phyloP scores from a whole-genome alignment of 2,113 vertebrate genomes.

The Argyrosomus japonicus region DNA sequence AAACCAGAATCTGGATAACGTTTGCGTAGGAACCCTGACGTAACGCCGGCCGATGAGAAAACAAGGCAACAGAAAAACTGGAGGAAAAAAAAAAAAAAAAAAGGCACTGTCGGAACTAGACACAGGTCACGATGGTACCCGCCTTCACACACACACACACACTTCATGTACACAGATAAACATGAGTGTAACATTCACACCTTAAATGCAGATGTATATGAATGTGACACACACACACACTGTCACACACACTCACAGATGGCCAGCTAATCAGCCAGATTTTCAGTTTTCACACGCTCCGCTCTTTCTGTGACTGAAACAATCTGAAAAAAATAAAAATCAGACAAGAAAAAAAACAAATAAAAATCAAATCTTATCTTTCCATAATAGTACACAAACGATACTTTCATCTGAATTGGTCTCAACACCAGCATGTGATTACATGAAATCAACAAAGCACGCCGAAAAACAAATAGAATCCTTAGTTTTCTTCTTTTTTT shows the following conservation, averaged over 20 bases:
- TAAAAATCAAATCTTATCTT: slow-evolving; percentile 27
- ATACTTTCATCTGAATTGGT: slow-evolving; percentile 91
- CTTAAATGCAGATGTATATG: slow-evolving; percentile 34
- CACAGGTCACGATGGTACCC: slow-evolving; percentile 49
- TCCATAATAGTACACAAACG: slow-evolving; percentile 68
- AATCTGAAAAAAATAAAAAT: slow-evolving; percentile 27
- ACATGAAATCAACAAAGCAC: slow-evolving; percentile 72
- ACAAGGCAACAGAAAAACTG: slow-evolving; percentile 75
- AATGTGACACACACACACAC: slow-evolving; percentile 20
- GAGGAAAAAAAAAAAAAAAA: slow-evolving; percentile 83
- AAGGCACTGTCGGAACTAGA: slow-evolving; percentile 94
- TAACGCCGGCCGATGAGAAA: slow-evolving; percentile 51
- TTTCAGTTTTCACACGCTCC: slow-evolving; percentile 33
- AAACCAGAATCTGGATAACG: no score
- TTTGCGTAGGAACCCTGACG: slow-evolving; percentile 55
- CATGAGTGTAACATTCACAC: slow-evolving; percentile 33
- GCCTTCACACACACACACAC: slow-evolving; percentile 8
- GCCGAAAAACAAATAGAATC: slow-evolving; percentile 87
- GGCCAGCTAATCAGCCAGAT: slow-evolving; percentile 33
- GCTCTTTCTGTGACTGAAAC: slow-evolving; percentile 36
- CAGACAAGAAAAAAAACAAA: background rate
- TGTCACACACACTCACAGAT: background rate
- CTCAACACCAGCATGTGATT: slow-evolving; percentile 97
- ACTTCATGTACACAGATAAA: slow-evolving; percentile 23
- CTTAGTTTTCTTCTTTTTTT: slow-evolving; percentile 86